Conservation (phyloP, 1,140 invertebrate genomes). For the fruit fly (Drosophila melanogaster) region Release_6_plus_ISO1_MT NC_004354.4:15991501-15992000, state of each 20-base stretch:
- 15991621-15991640: background rate
- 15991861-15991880: constrained; percentile 26
- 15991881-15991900: constrained; percentile 22
- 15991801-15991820: constrained; percentile 6
- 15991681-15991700: constrained; percentile 7
- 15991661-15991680: background rate
- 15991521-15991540: background rate
- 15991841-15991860: constrained; percentile 10
- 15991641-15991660: too few species aligned
- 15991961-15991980: background rate
- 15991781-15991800: constrained; percentile 63
- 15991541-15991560: background rate
- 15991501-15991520: constrained; percentile 9
- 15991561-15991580: constrained; percentile 3
- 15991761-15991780: constrained; percentile 66
- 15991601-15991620: background rate
- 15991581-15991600: background rate
- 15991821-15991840: constrained; percentile 11
- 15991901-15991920: constrained; percentile 18
- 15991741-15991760: constrained; percentile 39
- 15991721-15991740: constrained; percentile 23
- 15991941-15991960: constrained; percentile 31
- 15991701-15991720: background rate
- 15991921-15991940: constrained; percentile 18
- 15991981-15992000: background rate